Percentiles rank a stretch among this genome's conserved stretches.
Conservation (phyloP, 2,113 vertebrate genomes). For the Bettongia penicillata region DNA sequence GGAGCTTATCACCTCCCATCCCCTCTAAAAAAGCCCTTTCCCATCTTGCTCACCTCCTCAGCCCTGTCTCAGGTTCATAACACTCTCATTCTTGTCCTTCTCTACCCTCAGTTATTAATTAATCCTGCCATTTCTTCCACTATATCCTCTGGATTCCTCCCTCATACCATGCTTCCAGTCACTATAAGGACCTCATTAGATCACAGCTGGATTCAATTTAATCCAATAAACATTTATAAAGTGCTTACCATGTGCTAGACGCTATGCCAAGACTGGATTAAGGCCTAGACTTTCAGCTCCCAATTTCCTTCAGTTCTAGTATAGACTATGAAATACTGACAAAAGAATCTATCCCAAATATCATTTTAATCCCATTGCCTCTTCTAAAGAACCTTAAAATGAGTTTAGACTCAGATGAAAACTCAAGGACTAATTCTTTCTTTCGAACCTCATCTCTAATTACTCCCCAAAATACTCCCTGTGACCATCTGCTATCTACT, state of each 20-base stretch:
- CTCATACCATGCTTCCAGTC: neutral
- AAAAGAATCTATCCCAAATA: neutral
- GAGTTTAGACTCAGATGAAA: neutral
- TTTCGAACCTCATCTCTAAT: neutral
- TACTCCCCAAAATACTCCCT: neutral
- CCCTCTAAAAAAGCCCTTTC: neutral
- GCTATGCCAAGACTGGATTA: neutral
- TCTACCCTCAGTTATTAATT: neutral
- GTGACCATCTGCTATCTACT: neutral
- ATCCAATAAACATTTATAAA: neutral
- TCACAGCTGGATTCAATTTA: neutral
- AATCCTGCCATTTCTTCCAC: neutral
- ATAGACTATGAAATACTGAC: neutral
- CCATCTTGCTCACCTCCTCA: neutral
- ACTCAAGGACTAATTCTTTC: neutral
- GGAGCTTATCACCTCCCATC: neutral
- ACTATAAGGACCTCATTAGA: neutral
- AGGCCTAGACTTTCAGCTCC: neutral
- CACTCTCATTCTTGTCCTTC: neutral
- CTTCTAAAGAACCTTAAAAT: neutral
- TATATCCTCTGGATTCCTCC: neutral
- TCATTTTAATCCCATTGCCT: neutral
- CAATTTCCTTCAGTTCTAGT: neutral
- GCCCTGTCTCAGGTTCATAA: neutral
- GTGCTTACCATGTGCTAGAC: neutral